A percentile compares a stretch with the other conserved stretches of the same genome.
Evolutionary conservation across 2,888 invertebrate species (phyloP).

Genomic region (Choreutis nemorana): DNA sequence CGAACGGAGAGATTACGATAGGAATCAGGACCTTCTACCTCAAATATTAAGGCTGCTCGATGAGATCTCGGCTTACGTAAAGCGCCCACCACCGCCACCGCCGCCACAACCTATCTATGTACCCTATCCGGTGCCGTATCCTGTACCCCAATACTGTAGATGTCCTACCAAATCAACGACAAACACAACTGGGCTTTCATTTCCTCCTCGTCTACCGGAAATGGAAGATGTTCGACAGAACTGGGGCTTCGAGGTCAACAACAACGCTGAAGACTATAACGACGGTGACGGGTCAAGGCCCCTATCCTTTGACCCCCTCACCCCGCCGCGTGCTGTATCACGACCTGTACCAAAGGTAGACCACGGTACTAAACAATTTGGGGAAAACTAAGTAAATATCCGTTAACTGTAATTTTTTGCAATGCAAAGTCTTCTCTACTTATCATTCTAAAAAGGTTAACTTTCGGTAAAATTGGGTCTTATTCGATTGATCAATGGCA

Average conservation of each 20-base stretch:
- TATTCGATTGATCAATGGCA: conserved; percentile 11
- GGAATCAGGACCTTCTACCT: conserved; percentile 25
- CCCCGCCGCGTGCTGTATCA: conserved; percentile 15
- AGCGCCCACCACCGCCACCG: conserved; percentile 23
- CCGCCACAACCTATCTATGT: conserved; percentile 40
- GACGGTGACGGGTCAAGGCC: conserved; percentile 1
- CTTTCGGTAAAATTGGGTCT: conserved; percentile 9
- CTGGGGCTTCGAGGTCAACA: conserved; percentile 5
- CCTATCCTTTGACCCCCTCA: conserved; percentile 14
- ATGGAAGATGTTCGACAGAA: conserved; percentile 12
- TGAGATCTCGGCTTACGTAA: conserved; percentile 30
- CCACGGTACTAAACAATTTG: conserved; percentile 17
- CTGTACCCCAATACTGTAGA: conserved; percentile 18
- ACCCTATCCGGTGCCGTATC: conserved; percentile 34
- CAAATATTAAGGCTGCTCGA: conserved; percentile 34
- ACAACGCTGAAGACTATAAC: background rate
- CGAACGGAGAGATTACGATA: conserved; percentile 24
- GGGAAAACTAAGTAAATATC: conserved; percentile 5
- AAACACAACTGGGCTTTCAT: too few relatives aligned
- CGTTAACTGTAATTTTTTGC: too few relatives aligned
- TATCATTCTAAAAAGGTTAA: conserved; percentile 6
- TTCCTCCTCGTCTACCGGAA: too few relatives aligned
- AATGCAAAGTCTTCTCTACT: conserved; percentile 15
- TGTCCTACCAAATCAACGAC: conserved; percentile 17
- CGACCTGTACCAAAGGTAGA: conserved; percentile 23